These are phyloP conservation scores for Trinorchestia longiramus DNA, from an alignment of 1,140 invertebrate species.

Conservation along the genomic window DNA sequence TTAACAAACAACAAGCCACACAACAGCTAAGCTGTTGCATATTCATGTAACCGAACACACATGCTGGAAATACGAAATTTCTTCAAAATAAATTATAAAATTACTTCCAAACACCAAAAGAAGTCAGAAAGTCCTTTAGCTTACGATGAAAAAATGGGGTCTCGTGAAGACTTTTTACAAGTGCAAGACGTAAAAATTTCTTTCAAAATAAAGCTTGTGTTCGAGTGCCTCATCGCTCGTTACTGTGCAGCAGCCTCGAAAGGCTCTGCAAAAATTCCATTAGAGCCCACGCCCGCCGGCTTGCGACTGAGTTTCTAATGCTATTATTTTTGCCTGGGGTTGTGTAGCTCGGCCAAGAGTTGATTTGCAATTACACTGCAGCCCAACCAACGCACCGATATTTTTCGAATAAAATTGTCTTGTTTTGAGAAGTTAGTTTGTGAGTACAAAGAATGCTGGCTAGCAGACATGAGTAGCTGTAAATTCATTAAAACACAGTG, in stretches of 20 bases:
- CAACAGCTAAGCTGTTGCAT: background rate
- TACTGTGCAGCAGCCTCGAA: background rate
- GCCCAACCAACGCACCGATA: background rate
- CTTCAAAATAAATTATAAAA: background rate
- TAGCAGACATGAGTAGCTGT: background rate
- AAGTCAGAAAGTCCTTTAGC: background rate
- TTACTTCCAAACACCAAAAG: background rate
- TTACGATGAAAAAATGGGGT: background rate
- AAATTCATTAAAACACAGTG: background rate
- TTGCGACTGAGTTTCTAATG: background rate
- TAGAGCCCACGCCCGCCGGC: background rate
- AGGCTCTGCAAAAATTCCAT: background rate
- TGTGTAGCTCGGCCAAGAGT: background rate
- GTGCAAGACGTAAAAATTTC: background rate
- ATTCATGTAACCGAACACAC: background rate
- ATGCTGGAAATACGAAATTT: background rate
- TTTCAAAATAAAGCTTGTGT: background rate
- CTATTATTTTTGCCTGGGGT: background rate
- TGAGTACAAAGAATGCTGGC: background rate
- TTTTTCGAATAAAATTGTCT: background rate
- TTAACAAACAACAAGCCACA: background rate
- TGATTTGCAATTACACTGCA: background rate
- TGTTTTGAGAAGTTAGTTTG: background rate
- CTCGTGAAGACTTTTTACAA: background rate
- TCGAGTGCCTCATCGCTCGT: background rate